Base-by-base conservation (phyloP, 2,113 vertebrate species). In the Aythya baeri region DNA sequence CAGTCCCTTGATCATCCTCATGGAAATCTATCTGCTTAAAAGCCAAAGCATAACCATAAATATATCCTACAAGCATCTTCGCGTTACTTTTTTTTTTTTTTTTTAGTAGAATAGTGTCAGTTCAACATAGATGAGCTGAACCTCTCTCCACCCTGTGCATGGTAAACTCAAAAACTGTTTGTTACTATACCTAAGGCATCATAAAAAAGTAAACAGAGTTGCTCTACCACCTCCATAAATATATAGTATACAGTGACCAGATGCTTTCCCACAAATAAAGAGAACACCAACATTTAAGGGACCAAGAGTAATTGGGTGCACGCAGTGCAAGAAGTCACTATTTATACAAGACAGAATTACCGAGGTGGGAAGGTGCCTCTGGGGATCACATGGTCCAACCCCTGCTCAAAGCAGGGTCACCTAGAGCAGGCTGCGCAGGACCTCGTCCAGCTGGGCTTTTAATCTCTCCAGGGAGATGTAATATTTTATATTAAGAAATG, bases 391-490 rank as follows among this genome's bases (percentile, higher is more conserved):
- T 16, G 58, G 5, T 36, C 75, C 59, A 58, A 20, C 3, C 44
- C 44, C 20, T 65, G n/a, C 38, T 32, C 22, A 52, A 41, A 71
- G 73, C 46, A 81, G 52, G 31, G 36, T 27, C 72, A 38, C 83
- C 73, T 36, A 57, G 13, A 92, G 55, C 41, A 67, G 44, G 57
- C 21, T 57, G 32, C 58, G 36, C 6, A 74, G 63, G 41, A 32
- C 75, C 43, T 13, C 1, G 26, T 66, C n/a, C 73, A 36, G 6
- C 4, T 55, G 36, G 18, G 68, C 13, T 86, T 63, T 81, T 61
- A 55, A 77, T n/a, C 77, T 57, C 88, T 90, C 88, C 46, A 74
- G 66, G 68, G n/a, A 83, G 59, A 75, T 27, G 22, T 6, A 78
- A 20, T 59, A 27, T 55, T 57, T 77, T 38, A 21, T 7, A 44